Evolutionary conservation across 2,888 invertebrate genomes (phyloP).

Genomic region (Drosophila prolongata): DNA sequence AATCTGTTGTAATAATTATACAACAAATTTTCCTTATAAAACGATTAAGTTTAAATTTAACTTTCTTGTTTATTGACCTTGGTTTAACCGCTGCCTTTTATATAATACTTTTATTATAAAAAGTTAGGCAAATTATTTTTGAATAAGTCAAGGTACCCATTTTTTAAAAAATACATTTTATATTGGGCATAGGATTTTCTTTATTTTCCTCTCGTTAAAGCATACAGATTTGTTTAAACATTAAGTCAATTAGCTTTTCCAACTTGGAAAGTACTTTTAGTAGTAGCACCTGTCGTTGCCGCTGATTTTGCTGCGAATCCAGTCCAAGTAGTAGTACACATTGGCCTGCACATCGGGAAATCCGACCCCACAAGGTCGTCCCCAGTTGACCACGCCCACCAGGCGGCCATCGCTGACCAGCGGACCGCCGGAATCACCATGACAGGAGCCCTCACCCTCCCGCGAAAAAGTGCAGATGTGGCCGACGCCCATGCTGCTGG

Average conservation of each 20-base stretch:
- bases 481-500: constrained; percentile 85
- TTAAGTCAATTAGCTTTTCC: background rate
- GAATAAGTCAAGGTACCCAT: no score
- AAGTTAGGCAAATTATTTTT: no score
- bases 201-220: background rate
- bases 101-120: no score
- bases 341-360: constrained; percentile 79
- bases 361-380: constrained; percentile 74
- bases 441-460: constrained; percentile 85
- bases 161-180: background rate
- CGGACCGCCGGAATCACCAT: constrained; percentile 78
- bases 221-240: no score
- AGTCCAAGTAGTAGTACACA: constrained; percentile 74
- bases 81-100: no score
- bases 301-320: constrained; percentile 65
- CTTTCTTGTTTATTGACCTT: no score
- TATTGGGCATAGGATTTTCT: background rate
- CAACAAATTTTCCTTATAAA: no score
- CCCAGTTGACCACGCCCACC: constrained; percentile 80
- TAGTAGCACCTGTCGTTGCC: constrained; percentile 48
- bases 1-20: no score
- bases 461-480: constrained; percentile 86
- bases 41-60: no score
- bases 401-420: constrained; percentile 59
- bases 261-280: background rate